Evolutionary conservation across 2,797 vertebrate species (phyloP).

Genomic region (Merluccius polli): DNA sequence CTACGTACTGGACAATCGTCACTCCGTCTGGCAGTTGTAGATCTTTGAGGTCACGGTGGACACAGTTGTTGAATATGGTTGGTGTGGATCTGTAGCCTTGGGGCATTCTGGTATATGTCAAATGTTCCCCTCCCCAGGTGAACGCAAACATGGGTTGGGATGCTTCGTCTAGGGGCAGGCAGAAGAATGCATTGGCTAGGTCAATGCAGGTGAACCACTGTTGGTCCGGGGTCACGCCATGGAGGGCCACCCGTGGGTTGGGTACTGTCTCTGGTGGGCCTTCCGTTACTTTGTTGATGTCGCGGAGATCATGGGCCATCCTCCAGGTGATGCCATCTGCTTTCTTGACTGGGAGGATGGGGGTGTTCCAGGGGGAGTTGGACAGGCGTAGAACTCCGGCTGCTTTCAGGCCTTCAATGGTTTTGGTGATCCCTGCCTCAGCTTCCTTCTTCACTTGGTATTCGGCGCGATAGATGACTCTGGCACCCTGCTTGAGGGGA

Average conservation of each 20-base stretch:
- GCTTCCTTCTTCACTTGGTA: constrained; percentile 6
- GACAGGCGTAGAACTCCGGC: background rate
- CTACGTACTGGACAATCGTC: background rate
- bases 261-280: background rate
- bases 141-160: background rate
- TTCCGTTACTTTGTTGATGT: background rate
- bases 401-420: background rate
- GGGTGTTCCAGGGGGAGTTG: constrained; percentile 3
- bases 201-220: constrained; percentile 2
- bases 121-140: background rate
- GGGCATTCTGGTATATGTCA: too few relatives aligned
- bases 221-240: background rate
- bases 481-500: too few relatives aligned
- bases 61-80: too few relatives aligned
- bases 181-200: constrained; percentile 11
- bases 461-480: background rate
- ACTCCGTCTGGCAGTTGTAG: background rate
- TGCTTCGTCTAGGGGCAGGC: background rate
- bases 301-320: constrained; percentile 3
- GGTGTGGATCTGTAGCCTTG: too few relatives aligned
- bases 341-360: constrained; percentile 9
- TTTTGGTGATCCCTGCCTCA: constrained; percentile 5
- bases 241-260: background rate
- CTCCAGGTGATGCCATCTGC: too few relatives aligned
- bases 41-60: too few relatives aligned